These are phyloP conservation scores for Popillia japonica DNA, from an alignment of 1,140 invertebrate genomes.

Conservation along the genomic window DNA sequence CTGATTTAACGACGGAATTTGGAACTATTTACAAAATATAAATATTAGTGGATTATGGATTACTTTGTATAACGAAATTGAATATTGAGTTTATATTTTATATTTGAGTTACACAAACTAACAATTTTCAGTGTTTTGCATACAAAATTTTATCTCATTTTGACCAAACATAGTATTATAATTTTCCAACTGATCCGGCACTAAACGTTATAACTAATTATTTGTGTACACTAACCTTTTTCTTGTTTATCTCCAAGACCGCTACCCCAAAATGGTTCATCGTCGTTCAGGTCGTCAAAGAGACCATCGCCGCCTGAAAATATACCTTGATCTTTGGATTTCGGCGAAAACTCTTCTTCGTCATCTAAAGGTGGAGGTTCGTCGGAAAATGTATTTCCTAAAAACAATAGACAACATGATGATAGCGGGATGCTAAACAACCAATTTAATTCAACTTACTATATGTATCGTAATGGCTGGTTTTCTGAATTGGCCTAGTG, in stretches of 20 bases:
- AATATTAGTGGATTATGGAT: no score
- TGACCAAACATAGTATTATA: no score
- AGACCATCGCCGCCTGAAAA: constrained; percentile 60
- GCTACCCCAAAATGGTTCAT: constrained; percentile 40
- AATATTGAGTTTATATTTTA: no score
- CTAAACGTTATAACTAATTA: no score
- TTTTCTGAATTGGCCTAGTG: constrained; percentile 50
- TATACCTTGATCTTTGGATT: constrained; percentile 49
- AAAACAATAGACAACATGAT: constrained; percentile 17
- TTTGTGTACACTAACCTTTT: neutral
- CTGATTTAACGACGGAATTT: no score
- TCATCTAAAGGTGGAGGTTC: constrained; percentile 64
- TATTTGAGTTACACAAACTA: no score
- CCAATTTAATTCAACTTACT: neutral
- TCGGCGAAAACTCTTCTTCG: constrained; percentile 51
- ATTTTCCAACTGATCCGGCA: no score
- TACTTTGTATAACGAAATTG: no score
- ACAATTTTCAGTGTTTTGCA: no score
- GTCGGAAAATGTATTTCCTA: constrained; percentile 63
- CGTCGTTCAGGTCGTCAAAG: constrained; percentile 59
- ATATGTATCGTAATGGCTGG: neutral
- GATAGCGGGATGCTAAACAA: neutral
- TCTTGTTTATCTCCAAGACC: neutral
- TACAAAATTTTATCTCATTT: no score
- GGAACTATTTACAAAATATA: no score